Evolutionary conservation across 2,113 vertebrate species (phyloP), one percentile per base, ranked within the genome.

Genomic region (Tetraodon nigroviridis): DNA sequence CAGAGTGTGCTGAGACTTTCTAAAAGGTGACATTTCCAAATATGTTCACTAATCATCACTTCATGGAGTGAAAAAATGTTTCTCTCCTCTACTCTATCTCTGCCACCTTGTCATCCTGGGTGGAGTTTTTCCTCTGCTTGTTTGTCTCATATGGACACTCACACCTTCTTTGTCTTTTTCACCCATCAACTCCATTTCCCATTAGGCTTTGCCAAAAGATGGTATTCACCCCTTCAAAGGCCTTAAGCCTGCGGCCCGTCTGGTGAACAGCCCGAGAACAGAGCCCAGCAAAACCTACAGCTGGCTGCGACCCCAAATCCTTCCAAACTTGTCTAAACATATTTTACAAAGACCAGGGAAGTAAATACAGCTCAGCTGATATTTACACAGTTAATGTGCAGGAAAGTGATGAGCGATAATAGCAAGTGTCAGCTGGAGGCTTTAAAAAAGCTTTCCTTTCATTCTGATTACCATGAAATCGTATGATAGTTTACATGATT

Each of bases 211-310:
- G 92, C 98, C 93, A 94, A 97, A 98, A 99, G 97, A 99, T 99
- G 97, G 97, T 93, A 98, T 97, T 99, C 96, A 95, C 96, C 96
- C 97, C 96, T 99, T 98, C 95, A 98, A 99, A 98, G 97, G 95
- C 97, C 95, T 93, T 93, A 96, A 99, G 96, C 97, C 97, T 99
- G 97, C 97, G 97, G 94, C 97, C 96, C 94, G 93, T 95, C 93
- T 89, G 89, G 96, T 91, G 95, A 97, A 98, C 97, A 98, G 97
- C 96, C 95, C 94, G 95, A 90, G 94, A 95, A 97, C 96, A 97
- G 90, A 95, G 92, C 52, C 87, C 93, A 87, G 93, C 93, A 90
- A 91, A 92, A 94, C 97, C 93, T 93, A 86, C 94, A 94, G 94
- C 82, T 91, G 93, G 89, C 86, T 83, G 86, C 65, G 77, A 91